These are phyloP conservation scores for Dasypogon diadema DNA, from an alignment of 2,888 invertebrate species.

Conservation along the genomic window DNA sequence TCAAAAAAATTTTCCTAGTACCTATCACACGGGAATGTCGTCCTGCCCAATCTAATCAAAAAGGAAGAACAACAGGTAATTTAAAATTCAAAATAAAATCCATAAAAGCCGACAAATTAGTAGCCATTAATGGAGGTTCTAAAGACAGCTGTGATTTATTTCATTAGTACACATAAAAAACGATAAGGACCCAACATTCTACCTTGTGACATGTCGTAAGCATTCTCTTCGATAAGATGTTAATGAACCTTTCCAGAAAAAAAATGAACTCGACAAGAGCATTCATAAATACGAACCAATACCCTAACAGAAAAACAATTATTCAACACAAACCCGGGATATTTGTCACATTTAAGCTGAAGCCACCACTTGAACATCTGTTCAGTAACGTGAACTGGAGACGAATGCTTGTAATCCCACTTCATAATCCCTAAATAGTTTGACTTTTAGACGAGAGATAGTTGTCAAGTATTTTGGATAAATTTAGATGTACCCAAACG, in stretches of 20 bases:
- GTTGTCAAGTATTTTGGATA: constrained; percentile 21
- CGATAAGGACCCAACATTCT: constrained; percentile 15
- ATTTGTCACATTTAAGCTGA: background rate
- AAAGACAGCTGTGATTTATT: constrained; percentile 34
- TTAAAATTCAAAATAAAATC: constrained; percentile 21
- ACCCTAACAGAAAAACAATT: constrained; percentile 1
- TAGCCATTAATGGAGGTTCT: constrained; percentile 19
- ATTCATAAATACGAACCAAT: constrained; percentile 8
- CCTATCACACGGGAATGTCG: too few species aligned
- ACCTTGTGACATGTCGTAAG: constrained; percentile 17
- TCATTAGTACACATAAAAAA: constrained; percentile 14
- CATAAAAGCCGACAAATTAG: constrained; percentile 32
- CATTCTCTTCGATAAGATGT: background rate
- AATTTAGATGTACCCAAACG: constrained; percentile 9
- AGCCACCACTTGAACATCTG: constrained; percentile 25
- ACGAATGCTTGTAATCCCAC: constrained; percentile 27
- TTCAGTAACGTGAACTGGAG: background rate
- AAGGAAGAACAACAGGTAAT: background rate
- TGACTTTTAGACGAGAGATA: constrained; percentile 17
- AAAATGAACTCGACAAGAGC: constrained; percentile 9
- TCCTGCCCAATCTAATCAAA: too few species aligned
- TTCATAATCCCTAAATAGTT: constrained; percentile 35
- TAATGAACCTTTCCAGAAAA: constrained; percentile 18
- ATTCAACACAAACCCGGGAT: constrained; percentile 2
- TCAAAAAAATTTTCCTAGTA: too few species aligned